phyloP scores from a whole-genome alignment of 1,140 invertebrate genomes.

The Babylonia areolata region DNA sequence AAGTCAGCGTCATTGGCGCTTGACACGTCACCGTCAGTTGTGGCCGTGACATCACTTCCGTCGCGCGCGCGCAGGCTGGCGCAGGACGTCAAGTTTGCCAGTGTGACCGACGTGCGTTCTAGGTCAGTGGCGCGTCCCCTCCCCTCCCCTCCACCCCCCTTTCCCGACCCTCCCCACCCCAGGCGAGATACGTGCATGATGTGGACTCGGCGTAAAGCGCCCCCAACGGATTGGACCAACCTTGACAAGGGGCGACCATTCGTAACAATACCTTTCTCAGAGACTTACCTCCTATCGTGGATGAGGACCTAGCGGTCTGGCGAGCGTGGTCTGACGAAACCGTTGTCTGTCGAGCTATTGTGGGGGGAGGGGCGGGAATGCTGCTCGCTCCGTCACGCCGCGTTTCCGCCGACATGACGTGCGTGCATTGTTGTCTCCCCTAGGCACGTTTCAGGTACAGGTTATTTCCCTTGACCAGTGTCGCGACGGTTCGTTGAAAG shows the following conservation, averaged over 20 bases:
- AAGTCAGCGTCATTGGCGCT: not conserved
- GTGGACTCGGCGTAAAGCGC: not conserved
- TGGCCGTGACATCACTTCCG: not conserved
- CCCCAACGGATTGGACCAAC: not conserved
- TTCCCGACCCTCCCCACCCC: too few species aligned
- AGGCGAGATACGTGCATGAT: not conserved
- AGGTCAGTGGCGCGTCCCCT: not conserved
- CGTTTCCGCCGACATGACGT: constrained; percentile 20
- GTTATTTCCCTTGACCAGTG: constrained; percentile 27
- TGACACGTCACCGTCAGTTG: constrained; percentile 13
- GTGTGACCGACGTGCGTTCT: not conserved
- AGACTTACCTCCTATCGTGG: too few species aligned
- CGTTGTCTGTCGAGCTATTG: not conserved
- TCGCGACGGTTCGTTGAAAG: not conserved
- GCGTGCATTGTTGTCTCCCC: constrained; percentile 24
- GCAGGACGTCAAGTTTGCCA: not conserved
- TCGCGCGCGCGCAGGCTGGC: not conserved
- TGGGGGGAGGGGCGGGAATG: not conserved
- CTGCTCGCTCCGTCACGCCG: constrained; percentile 2
- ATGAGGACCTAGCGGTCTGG: not conserved
- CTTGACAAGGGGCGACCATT: not conserved
- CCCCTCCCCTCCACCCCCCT: too few species aligned
- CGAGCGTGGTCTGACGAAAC: not conserved
- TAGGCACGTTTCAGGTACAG: constrained; percentile 11
- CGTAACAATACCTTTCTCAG: not conserved